Evolutionary conservation across 2,113 vertebrate genomes (phyloP).

Genomic region (Rhinopomastus cyanomelas): DNA sequence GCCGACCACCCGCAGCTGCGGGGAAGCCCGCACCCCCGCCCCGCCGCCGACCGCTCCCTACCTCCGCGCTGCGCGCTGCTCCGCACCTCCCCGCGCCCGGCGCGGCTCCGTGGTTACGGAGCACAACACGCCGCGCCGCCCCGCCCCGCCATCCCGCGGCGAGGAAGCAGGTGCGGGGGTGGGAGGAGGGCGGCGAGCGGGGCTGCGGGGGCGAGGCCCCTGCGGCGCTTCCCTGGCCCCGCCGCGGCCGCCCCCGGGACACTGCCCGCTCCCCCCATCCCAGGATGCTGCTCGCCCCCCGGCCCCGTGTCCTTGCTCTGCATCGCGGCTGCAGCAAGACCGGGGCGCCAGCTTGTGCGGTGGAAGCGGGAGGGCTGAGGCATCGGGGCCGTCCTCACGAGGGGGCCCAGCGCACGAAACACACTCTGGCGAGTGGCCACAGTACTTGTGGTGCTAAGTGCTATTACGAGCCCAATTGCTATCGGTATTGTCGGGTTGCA

Average conservation of each 20-base stretch:
- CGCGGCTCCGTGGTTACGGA: conserved; percentile 58
- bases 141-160: background rate
- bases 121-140: background rate
- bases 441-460: background rate
- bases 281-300: background rate
- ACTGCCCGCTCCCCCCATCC: background rate
- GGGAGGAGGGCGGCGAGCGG: background rate
- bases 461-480: background rate
- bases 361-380: background rate
- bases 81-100: background rate
- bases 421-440: background rate
- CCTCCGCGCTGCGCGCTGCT: background rate
- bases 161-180: background rate
- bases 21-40: background rate
- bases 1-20: background rate
- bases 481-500: background rate
- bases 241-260: background rate
- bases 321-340: background rate
- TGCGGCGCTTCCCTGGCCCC: background rate
- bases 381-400: background rate
- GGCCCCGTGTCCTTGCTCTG: background rate
- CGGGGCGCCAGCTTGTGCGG: background rate
- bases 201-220: background rate
- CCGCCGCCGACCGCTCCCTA: background rate
- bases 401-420: background rate